Conservation (phyloP, 2,888 invertebrate species). For the Dryomyza anilis region DNA sequence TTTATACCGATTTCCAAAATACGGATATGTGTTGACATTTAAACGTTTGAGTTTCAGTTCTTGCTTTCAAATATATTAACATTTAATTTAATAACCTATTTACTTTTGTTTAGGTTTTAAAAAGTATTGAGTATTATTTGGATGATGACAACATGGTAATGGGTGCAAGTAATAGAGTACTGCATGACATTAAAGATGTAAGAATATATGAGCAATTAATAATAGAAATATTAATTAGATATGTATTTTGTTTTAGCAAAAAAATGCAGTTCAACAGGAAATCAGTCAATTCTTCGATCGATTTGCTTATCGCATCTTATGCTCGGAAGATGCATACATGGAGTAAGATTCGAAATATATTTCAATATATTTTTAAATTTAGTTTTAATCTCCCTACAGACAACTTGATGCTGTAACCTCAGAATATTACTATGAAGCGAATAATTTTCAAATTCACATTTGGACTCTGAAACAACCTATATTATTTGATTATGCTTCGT, state of each 20-base stretch:
- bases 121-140: constrained; percentile 36
- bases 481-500: constrained; percentile 40
- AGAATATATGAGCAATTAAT: too few relatives aligned
- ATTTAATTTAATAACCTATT: not conserved
- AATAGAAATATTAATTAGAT: not conserved
- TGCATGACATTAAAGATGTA: constrained; percentile 35
- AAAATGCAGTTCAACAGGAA: constrained; percentile 37
- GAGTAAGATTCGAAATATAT: constrained; percentile 36
- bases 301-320: constrained; percentile 47
- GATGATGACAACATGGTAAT: constrained; percentile 20
- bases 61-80: too few relatives aligned
- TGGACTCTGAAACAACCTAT: constrained; percentile 52
- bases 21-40: too few relatives aligned
- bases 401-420: constrained; percentile 38
- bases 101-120: constrained; percentile 28
- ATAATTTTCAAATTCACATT: constrained; percentile 46
- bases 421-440: constrained; percentile 42
- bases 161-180: constrained; percentile 12
- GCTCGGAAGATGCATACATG: constrained; percentile 49
- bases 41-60: too few relatives aligned
- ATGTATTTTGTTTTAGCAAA: constrained; percentile 33
- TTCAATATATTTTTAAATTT: not conserved
- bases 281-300: constrained; percentile 44
- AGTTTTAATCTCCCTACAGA: too few relatives aligned
- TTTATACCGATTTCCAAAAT: too few relatives aligned